These are phyloP conservation scores for Drosophila ezoana DNA, from an alignment of 2,888 invertebrate genomes.

Conservation along the genomic window DNA sequence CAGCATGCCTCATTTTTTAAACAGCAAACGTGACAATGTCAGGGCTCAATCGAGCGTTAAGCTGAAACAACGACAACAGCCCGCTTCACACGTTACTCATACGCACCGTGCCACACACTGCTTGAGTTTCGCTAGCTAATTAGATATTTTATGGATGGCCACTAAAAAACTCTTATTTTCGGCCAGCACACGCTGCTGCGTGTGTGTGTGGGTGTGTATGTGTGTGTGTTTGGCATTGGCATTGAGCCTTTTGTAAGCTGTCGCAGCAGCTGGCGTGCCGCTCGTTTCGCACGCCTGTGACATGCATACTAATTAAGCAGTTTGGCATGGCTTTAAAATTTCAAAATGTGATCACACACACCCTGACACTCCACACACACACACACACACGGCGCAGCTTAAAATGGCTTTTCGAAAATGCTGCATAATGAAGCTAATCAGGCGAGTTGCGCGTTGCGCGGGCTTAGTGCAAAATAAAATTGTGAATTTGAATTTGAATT, in stretches of 20 bases:
- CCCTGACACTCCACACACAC: not conserved
- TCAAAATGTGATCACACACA: conserved; percentile 17
- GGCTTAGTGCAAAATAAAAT: conserved; percentile 50
- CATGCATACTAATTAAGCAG: conserved; percentile 73
- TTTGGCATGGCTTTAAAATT: conserved; percentile 36
- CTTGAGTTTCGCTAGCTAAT: conserved; percentile 19
- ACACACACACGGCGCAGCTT: conserved; percentile 43
- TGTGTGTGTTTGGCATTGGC: conserved; percentile 22
- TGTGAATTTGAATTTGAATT: conserved; percentile 25
- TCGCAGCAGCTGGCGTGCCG: conserved; percentile 30
- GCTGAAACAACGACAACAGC: not conserved
- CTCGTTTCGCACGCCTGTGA: conserved; percentile 49
- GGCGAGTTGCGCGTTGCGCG: conserved; percentile 39
- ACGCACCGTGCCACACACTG: conserved; percentile 37
- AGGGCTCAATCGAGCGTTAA: conserved; percentile 38
- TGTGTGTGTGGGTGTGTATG: conserved; percentile 3
- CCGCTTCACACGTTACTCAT: conserved; percentile 45
- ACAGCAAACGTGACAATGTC: conserved; percentile 65
- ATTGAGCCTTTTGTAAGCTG: conserved; percentile 47
- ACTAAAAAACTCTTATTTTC: conserved; percentile 11
- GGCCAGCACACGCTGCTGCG: not conserved
- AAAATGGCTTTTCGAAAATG: conserved; percentile 69
- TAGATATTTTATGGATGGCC: conserved; percentile 20
- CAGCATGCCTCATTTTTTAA: conserved; percentile 61
- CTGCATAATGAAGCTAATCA: conserved; percentile 78